Base-by-base conservation (phyloP, 2,888 invertebrate species). In the Plutella xylostella region DNA sequence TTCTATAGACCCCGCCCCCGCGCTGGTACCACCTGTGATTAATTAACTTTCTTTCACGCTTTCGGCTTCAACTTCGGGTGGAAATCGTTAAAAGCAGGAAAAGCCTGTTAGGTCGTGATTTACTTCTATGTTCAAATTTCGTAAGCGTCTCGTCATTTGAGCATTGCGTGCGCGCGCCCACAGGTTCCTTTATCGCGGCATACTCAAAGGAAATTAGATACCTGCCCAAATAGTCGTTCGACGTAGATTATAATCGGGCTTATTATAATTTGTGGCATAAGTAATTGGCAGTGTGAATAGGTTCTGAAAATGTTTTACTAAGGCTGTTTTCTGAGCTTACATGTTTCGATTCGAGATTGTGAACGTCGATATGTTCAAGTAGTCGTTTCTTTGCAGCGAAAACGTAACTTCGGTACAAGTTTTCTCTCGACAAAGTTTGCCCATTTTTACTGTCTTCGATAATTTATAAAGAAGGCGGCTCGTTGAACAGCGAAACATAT, bases 11-110 rank as follows among this genome's bases (percentile, higher is more conserved):
- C 12, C 14, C 39, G 39, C 21, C 22, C 25, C 39, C 20, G 20
- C 22, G 15, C 18, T 19, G 14, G 28, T 21, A 39, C 21, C 45
- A 45, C 40, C 61, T 74, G 72, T 76, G 72, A 76, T 76, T 79
- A 77, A 79, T 80, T 76, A 73, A 74, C 75, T 77, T 77, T 79
- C 77, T 79, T 78, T 77, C 70, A 73, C 71, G 70, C 70, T 74
- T 70, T 65, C 58, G 72, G 71, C 35, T 72, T 72, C 72, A 70
- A 75, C 68, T 75, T 71, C 54, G 56, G 70, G 63, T 65, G 60
- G 65, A 71, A 78, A 79, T 78, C 72, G 69, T 79, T 80, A 79
- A 70, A 65, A 61, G 63, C 67, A 73, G 75, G 78, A 77, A 78
- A 68, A 71, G 78, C 77, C 77, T 77, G 75, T 78, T 79, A 75